Base-by-base conservation (phyloP, 2,113 vertebrate species). In the Astatotilapia flaviijosephi region DNA sequence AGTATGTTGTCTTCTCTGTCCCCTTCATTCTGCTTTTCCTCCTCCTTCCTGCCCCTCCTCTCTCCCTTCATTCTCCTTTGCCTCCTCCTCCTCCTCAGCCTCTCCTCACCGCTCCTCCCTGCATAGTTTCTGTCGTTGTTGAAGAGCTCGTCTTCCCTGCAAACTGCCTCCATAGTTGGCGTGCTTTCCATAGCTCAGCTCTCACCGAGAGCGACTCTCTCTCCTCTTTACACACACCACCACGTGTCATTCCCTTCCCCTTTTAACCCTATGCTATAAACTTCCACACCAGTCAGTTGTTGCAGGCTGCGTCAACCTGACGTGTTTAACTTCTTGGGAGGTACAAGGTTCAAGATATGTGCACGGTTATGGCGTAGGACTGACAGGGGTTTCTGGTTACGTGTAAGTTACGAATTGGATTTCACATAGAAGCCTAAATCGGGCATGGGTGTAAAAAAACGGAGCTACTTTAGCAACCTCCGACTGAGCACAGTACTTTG, bases 111-210 rank as follows among this genome's bases (percentile, higher is more conserved):
- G 4, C 6, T 75, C 42, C 70, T 12, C 68, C 17, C 70, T n/a
- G 14, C 26, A 13, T 42, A 45, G 49, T 87, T 84, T 88, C 19
- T 6, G 9, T 85, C 84, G 19, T 85, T 86, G 83, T 86, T 80
- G 62, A 45, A 62, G 23, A 79, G 68, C 40, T 56, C 10, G 33
- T 47, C 87, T 49, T 85, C 60, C 80, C 70, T 53, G 62, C 85
- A 88, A 88, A 62, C 86, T 83, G 87, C 37, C 45, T 55, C 83
- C 87, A 90, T 91, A 82, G 88, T 89, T 89, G 5, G 68, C 60
- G 79, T 93, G 49, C 47, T 86, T 93, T 80, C 85, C 90, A 86
- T 93, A 86, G 82, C 84, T 91, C 58, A n/a, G 62, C 65, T 65
- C 37, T 83, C 37, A 54, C 49, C 1, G 8, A 84, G 28, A 81